Evolutionary conservation across 2,113 vertebrate species (phyloP).

Genomic region (Ploceus nigricollis): DNA sequence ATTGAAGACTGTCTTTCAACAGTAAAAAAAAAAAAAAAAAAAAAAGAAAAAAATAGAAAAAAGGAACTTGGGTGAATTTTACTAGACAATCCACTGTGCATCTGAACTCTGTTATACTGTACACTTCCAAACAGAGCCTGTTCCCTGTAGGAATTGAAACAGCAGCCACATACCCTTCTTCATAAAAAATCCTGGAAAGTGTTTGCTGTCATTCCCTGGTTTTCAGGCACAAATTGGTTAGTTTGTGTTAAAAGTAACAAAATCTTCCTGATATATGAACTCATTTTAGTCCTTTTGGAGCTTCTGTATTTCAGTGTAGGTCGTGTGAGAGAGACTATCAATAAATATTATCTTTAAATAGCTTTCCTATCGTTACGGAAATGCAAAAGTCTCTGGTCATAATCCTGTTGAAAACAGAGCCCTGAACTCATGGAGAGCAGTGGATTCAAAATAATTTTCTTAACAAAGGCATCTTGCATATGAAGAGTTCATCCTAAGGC

Average conservation of each 20-base stretch:
- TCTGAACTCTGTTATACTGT: slow-evolving; percentile 16
- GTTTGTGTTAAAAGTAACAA: slow-evolving; percentile 19
- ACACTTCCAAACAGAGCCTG: neutral
- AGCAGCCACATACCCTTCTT: neutral
- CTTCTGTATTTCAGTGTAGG: neutral
- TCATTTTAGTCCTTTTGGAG: neutral
- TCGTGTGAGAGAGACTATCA: neutral
- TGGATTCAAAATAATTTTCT: slow-evolving; percentile 68
- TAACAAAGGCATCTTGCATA: slow-evolving; percentile 64
- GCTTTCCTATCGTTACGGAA: slow-evolving; percentile 38
- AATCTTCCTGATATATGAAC: neutral
- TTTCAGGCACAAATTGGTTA: neutral
- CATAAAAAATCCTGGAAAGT: slow-evolving; percentile 3
- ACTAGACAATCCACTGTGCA: neutral
- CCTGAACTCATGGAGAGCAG: slow-evolving; percentile 59
- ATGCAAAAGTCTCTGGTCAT: slow-evolving; percentile 38
- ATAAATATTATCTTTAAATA: slow-evolving; percentile 52
- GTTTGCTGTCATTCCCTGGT: neutral
- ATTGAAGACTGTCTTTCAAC: slow-evolving; percentile 61
- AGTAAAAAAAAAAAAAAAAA: neutral
- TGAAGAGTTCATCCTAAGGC: slow-evolving; percentile 63
- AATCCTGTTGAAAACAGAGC: slow-evolving; percentile 47
- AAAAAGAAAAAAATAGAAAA: neutral
- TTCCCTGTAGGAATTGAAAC: slow-evolving; percentile 1
- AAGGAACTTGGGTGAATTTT: slow-evolving; percentile 10